Conservation (phyloP, 2,113 vertebrate genomes). For the Cygnus atratus region DNA sequence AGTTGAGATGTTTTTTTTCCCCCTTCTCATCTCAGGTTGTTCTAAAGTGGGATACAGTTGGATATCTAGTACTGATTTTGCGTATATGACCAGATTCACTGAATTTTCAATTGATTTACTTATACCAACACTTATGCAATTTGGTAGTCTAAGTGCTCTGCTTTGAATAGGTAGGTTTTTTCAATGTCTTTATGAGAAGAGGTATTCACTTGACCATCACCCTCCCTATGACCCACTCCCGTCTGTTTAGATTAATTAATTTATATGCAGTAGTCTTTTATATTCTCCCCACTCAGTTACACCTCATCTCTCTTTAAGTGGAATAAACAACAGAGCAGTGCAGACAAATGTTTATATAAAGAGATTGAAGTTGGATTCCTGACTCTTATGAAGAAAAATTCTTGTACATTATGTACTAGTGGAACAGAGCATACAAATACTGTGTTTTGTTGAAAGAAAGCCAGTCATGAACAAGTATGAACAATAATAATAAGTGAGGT, state of each 20-base stretch:
- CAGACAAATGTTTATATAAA: constrained; percentile 22
- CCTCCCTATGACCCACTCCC: neutral
- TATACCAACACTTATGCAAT: neutral
- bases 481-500: constrained; percentile 18
- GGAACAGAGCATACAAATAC: neutral
- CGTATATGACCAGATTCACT: neutral
- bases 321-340: constrained; percentile 28
- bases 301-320: constrained; percentile 28
- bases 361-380: neutral
- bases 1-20: neutral
- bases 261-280: neutral
- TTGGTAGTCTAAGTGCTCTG: neutral
- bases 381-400: constrained; percentile 6
- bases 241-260: constrained; percentile 1
- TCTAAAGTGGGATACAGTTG: neutral
- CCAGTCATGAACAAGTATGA: constrained; percentile 26
- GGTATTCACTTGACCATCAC: neutral
- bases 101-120: neutral
- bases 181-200: neutral
- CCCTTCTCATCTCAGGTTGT: neutral
- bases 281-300: neutral
- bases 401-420: neutral
- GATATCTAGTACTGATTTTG: neutral
- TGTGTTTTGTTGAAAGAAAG: constrained; percentile 32
- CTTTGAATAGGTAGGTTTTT: neutral